Evolutionary conservation across 2,797 vertebrate species (phyloP), one percentile per base, ranked within the genome.

Genomic region (Mus spretus): DNA sequence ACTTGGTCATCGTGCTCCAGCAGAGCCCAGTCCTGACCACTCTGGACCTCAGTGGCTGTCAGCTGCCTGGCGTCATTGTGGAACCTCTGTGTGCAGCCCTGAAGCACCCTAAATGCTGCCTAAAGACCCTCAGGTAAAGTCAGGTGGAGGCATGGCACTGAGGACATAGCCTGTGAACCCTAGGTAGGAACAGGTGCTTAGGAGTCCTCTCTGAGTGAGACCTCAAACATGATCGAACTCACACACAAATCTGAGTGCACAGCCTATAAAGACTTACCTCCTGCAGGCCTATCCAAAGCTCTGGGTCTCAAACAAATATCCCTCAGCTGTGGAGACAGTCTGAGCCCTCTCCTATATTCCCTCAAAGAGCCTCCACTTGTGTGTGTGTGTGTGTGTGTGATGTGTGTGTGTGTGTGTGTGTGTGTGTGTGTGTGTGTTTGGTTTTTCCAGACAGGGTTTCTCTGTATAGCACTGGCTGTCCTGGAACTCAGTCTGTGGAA

Each of bases 1-100:
- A 67, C 65, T 3, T 97, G 79, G 10, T 22, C 0, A 6, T 31
- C 0, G 0, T 83, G 67, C 93, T 97, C 40, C 17, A 0, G 19
- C 87, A 55, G 34, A 96, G 88, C 57, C 28, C 8, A 0, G 6
- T 63, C 0, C 72, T 97, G 40, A 55, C 81, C 44, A 89, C 94
- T 24, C 85, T 96, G 90, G 97, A 97, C 0, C 97, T 98, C 78
- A 61, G 85, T 0, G 92, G 91, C 94, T 97, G 97, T 70, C 91
- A 72, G 31, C 97, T 98, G 34, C 40, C 92, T 0, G 50, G 0
- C 0, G 17, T 70, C 19, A 0, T 2, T 0, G 74, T 96, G 55
- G 91, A 92, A 57, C 7, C 10, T 89, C 80, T 97, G 81, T 97
- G 92, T 53, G 28, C 40, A 0, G 47, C n/a, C 70, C 93, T 97